These are phyloP conservation scores for Ammodramus savannarum DNA, from an alignment of 2,113 vertebrate species.

Conservation along the genomic window DNA sequence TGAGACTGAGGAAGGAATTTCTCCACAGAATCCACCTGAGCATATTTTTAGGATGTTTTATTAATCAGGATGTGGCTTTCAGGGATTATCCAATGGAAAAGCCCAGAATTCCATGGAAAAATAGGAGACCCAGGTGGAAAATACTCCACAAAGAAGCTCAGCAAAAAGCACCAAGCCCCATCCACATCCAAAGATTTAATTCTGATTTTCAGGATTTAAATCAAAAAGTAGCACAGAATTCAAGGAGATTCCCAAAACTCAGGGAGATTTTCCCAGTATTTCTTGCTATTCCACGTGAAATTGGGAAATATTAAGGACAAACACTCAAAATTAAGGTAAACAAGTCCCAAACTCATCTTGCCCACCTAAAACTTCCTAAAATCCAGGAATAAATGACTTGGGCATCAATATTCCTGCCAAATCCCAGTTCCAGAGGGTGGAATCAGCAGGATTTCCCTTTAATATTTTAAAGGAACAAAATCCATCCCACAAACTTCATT, in stretches of 20 bases:
- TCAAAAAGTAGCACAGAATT: fast-evolving
- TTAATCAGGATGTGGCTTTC: neutral
- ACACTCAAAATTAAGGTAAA: neutral
- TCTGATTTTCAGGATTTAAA: neutral
- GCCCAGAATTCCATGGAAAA: neutral
- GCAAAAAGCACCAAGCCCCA: neutral
- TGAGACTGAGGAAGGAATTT: neutral
- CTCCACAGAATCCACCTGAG: neutral
- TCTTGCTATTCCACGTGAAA: neutral
- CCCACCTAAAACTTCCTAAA: neutral
- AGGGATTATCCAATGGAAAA: neutral
- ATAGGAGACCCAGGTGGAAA: neutral
- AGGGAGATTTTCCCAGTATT: neutral
- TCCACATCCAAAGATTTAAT: neutral
- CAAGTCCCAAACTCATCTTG: neutral
- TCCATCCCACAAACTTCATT: fast-evolving
- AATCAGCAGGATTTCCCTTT: neutral
- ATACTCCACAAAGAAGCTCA: fast-evolving
- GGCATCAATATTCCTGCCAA: neutral
- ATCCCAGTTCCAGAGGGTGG: neutral
- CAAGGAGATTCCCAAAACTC: neutral
- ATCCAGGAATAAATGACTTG: neutral
- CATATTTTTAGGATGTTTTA: neutral
- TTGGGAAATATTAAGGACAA: neutral
- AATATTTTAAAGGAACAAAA: neutral